Evolutionary conservation across 2,797 vertebrate species (phyloP), one percentile per base, ranked within the genome.

Genomic region (Sebastes kiyomatsui): DNA sequence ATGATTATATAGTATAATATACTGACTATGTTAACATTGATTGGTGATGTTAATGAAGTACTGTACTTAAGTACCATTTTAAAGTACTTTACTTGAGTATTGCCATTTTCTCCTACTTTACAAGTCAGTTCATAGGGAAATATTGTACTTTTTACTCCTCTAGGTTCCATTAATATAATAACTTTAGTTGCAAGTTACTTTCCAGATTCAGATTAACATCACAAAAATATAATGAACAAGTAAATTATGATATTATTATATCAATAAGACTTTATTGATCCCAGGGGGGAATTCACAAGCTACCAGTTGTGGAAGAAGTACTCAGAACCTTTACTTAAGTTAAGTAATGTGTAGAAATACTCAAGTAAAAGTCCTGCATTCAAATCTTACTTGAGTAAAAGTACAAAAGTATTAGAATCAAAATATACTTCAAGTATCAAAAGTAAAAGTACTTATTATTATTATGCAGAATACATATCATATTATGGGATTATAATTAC

Each of bases 401-500:
- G 13, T 42, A 42, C 38, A 42, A 38, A 38, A 14, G 38, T 42
- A 42, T 42, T 42, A 42, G 38, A 42, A 42, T 42, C 38, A 42
- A 42, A 42, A 42, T 42, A 42, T 42, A 42, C 38, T 0, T 42
- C 13, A 14, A 42, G 38, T 42, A 42, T 42, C 38, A 42, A 42
- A 42, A 42, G 38, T 42, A 42, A 42, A 42, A 42, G 13, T 42
- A 14, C 38, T 42, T 42, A 42, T 42, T 42, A 42, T 42, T 42
- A 42, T 42, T 42, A 42, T 42, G 38, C 38, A 42, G 38, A 42
- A 38, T 38, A 38, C 35, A 38, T 38, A 38, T 38, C 35, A 38
- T 0, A 38, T 38, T 38, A 0, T 42, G 0, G 38, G 38, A 42
- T 42, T 42, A 42, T 38, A 38, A 38, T 14, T 38, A 42, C 0